Conservation (phyloP, 2,888 invertebrate species). For the Yponomeuta sedellus region DNA sequence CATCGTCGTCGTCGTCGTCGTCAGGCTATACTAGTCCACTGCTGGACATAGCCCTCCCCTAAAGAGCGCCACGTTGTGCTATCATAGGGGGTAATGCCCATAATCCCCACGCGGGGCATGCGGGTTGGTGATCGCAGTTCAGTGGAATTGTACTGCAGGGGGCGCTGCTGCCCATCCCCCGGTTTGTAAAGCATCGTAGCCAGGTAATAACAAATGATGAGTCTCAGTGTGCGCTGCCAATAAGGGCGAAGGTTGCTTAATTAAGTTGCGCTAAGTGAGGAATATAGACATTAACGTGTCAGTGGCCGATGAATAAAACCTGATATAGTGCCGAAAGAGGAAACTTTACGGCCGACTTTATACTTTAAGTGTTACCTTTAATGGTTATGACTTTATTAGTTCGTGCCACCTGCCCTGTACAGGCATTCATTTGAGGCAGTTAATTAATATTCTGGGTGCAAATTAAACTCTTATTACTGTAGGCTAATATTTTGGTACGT, state of each 20-base stretch:
- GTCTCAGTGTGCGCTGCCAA: slow-evolving; percentile 15
- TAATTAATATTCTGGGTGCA: not conserved
- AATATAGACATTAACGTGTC: slow-evolving; percentile 15
- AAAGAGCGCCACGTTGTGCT: too few species aligned
- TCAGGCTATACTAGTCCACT: too few species aligned
- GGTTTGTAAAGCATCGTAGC: too few species aligned
- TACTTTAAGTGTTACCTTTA: slow-evolving; percentile 17
- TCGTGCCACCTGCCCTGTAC: not conserved
- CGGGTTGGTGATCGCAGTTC: too few species aligned
- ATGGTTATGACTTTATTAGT: slow-evolving; percentile 13
- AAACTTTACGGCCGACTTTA: slow-evolving; percentile 8
- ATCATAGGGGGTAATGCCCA: too few species aligned
- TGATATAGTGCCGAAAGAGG: slow-evolving; percentile 13
- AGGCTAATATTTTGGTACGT: not conserved
- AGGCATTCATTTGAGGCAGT: not conserved
- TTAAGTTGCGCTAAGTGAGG: slow-evolving; percentile 41
- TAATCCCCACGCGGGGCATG: too few species aligned
- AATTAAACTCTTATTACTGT: not conserved
- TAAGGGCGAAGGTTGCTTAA: slow-evolving; percentile 42
- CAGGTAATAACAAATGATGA: not conserved
- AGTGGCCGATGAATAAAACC: slow-evolving; percentile 30
- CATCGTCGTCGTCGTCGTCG: too few species aligned
- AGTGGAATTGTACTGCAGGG: too few species aligned
- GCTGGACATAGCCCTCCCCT: too few species aligned
- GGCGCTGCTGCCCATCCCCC: too few species aligned